These are phyloP conservation scores for Pyrgus malvae DNA, from an alignment of 2,888 invertebrate genomes.

Conservation along the genomic window DNA sequence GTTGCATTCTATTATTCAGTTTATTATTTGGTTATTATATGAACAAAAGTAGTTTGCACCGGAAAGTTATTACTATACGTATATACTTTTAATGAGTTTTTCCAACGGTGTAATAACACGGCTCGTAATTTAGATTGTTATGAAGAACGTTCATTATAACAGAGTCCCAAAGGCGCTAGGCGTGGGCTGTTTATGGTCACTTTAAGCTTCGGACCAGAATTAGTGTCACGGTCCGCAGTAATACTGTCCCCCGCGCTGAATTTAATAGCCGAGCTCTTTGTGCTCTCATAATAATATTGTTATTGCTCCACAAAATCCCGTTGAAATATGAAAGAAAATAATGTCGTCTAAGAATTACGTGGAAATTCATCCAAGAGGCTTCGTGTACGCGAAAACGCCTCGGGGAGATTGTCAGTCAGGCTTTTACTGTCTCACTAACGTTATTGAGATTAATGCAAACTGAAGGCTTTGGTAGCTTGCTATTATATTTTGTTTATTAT, in stretches of 20 bases:
- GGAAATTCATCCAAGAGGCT: conserved; percentile 15
- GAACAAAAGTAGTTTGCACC: neutral
- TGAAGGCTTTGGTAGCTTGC: neutral
- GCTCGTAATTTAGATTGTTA: conserved; percentile 13
- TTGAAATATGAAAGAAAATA: conserved; percentile 29
- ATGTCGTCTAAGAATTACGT: conserved; percentile 12
- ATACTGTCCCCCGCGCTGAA: neutral
- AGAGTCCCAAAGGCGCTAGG: conserved; percentile 25
- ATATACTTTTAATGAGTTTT: conserved; percentile 10
- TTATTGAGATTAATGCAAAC: conserved; percentile 17
- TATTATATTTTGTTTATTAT: conserved; percentile 1
- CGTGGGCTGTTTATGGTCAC: conserved; percentile 28
- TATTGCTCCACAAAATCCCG: conserved; percentile 31
- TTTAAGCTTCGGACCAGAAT: neutral
- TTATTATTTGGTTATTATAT: no score
- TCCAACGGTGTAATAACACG: neutral
- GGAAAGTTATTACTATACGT: conserved; percentile 1
- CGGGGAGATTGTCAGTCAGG: conserved; percentile 8
- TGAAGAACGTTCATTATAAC: conserved; percentile 32
- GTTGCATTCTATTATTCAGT: no score
- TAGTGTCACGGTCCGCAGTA: conserved; percentile 4
- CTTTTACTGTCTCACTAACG: conserved; percentile 15
- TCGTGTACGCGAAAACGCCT: conserved; percentile 12
- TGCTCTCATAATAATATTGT: conserved; percentile 29
- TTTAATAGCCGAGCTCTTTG: conserved; percentile 15